Percentiles rank a stretch among this genome's conserved stretches.
Evolutionary conservation across 2,797 vertebrate genomes (phyloP).

Genomic region (Ispidina lecontei): DNA sequence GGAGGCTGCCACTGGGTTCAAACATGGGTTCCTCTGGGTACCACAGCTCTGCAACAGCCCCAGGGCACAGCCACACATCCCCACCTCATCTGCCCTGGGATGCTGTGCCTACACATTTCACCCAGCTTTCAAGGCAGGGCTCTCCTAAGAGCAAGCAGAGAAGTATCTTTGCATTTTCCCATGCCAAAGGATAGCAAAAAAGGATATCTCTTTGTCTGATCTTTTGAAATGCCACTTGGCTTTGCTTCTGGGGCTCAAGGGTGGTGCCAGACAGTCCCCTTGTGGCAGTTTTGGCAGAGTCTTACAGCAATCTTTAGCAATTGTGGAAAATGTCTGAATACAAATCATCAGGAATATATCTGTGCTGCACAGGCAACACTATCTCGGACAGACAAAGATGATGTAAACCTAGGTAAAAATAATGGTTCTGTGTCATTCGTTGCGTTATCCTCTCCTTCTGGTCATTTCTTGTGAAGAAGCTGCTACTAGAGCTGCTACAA

Average conservation of each 20-base stretch:
- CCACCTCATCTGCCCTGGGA: no score
- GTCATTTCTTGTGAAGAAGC: not conserved
- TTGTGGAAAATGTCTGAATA: not conserved
- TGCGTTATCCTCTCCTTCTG: slow-evolving; percentile 4
- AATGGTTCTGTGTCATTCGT: not conserved
- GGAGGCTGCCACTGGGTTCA: not conserved
- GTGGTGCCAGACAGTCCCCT: not conserved
- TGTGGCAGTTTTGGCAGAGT: not conserved
- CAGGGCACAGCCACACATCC: not conserved
- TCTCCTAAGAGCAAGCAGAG: not conserved
- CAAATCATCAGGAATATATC: not conserved
- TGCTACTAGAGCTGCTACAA: not conserved
- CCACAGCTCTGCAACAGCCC: not conserved
- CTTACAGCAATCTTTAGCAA: not conserved
- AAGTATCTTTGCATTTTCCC: not conserved
- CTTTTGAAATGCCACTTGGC: not conserved
- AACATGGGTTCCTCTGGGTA: rapidly evolving
- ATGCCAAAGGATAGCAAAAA: not conserved
- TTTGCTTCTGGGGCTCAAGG: not conserved
- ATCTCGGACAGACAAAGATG: not conserved
- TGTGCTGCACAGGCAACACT: not conserved
- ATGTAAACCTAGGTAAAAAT: slow-evolving; percentile 5
- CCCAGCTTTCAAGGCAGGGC: not conserved
- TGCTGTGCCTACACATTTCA: not conserved
- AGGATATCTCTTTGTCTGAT: not conserved